Evolutionary conservation across 2,888 invertebrate species (phyloP).

Genomic region (Rhamnusium bicolor): DNA sequence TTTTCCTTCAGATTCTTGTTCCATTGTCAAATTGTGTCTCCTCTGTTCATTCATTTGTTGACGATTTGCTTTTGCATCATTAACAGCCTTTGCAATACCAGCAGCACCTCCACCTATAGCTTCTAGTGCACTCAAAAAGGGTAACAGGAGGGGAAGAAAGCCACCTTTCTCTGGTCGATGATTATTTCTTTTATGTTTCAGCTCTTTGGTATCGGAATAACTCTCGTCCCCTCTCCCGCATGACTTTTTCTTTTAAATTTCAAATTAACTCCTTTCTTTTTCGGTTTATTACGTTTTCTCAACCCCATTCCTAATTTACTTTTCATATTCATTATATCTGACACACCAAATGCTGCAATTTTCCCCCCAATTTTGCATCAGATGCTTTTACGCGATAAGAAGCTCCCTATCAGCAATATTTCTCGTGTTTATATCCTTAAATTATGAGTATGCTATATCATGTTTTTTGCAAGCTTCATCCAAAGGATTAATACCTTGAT

Average conservation of each 20-base stretch:
- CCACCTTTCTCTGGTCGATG: background rate
- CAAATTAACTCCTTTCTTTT: background rate
- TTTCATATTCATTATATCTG: conserved; percentile 10
- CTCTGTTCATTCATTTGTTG: background rate
- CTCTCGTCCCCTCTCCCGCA: background rate
- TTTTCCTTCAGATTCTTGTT: background rate
- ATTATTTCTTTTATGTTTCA: background rate
- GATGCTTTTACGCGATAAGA: conserved; percentile 50
- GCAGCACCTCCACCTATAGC: background rate
- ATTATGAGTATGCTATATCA: conserved; percentile 61
- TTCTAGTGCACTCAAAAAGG: background rate
- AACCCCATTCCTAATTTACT: conserved; percentile 11
- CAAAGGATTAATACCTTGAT: conserved; percentile 60
- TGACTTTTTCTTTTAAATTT: background rate
- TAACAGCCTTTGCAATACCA: conserved; percentile 12
- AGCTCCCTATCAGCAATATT: conserved; percentile 56
- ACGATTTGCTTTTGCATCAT: conserved; percentile 11
- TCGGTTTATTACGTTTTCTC: background rate
- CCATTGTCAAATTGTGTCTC: conserved; percentile 4
- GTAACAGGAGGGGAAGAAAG: conserved; percentile 9
- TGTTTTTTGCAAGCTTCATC: conserved; percentile 62
- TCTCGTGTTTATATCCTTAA: conserved; percentile 47
- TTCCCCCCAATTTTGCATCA: conserved; percentile 56
- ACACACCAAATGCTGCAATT: conserved; percentile 42
- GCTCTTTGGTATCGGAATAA: background rate